A percentile compares a stretch with the other conserved stretches of the same genome.
phyloP scores from a whole-genome alignment of 2,797 vertebrate species.

The Brotula barbata region DNA sequence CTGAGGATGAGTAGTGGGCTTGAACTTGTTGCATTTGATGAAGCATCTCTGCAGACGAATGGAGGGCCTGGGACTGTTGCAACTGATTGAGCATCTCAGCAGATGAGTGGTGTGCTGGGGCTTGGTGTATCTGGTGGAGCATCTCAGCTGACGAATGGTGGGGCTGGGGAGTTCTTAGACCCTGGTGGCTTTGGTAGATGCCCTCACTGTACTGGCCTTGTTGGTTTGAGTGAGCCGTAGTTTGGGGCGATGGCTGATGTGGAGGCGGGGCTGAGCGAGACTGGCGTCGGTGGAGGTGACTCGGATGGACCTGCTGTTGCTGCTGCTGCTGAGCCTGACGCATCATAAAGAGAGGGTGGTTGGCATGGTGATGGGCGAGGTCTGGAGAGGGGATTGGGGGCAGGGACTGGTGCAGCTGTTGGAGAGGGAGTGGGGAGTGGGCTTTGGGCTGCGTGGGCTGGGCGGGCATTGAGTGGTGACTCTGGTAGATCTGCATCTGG shows the following conservation, averaged over 20 bases:
- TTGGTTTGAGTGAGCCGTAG: constrained; percentile 43
- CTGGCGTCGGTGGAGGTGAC: constrained; percentile 58
- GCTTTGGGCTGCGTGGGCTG: constrained; percentile 73
- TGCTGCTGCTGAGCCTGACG: constrained; percentile 69
- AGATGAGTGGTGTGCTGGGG: constrained; percentile 59
- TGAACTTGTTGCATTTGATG: constrained; percentile 67
- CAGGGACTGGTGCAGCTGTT: constrained; percentile 80
- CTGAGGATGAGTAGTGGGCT: constrained; percentile 43
- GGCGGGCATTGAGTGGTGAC: constrained; percentile 79
- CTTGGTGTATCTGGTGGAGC: constrained; percentile 65
- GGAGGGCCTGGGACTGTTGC: constrained; percentile 25
- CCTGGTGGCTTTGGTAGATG: constrained; percentile 72
- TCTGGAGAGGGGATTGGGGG: constrained; percentile 77
- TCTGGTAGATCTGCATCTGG: constrained; percentile 70
- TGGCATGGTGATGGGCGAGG: constrained; percentile 51
- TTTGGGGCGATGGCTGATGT: constrained; percentile 60
- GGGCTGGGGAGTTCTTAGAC: constrained; percentile 52
- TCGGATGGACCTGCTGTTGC: constrained; percentile 64
- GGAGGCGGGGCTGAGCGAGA: constrained; percentile 74
- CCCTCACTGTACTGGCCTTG: constrained; percentile 66
- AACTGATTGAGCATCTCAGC: constrained; percentile 43
- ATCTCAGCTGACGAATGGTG: constrained; percentile 68
- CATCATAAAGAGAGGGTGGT: constrained; percentile 72
- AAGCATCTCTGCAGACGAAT: constrained; percentile 28
- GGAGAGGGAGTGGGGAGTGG: constrained; percentile 68